phyloP scores from a whole-genome alignment of 2,888 invertebrate species.

The Drosophila pseudotakahashii region DNA sequence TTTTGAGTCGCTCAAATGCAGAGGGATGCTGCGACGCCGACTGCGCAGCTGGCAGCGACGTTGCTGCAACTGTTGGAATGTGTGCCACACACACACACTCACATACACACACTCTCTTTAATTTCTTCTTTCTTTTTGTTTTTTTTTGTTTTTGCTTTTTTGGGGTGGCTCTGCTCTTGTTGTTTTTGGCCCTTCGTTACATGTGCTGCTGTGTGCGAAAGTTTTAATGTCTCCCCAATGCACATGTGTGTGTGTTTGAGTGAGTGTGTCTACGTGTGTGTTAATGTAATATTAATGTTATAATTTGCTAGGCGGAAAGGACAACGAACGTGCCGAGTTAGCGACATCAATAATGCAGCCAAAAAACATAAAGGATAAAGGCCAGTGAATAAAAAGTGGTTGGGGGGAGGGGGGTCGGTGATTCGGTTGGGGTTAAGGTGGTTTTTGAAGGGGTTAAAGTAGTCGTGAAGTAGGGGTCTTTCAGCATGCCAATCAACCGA shows the following conservation, averaged over 20 bases:
- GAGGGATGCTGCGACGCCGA: constrained; percentile 39
- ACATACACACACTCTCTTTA: constrained; percentile 17
- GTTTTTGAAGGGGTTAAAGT: not conserved
- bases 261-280: constrained; percentile 41
- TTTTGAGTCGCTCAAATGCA: constrained; percentile 69
- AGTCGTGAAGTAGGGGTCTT: not conserved
- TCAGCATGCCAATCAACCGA: constrained; percentile 24
- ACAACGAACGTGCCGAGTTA: constrained; percentile 47
- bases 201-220: constrained; percentile 62
- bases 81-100: constrained; percentile 63
- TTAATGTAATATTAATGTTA: constrained; percentile 80
- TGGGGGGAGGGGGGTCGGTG: not conserved
- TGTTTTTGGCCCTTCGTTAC: constrained; percentile 65
- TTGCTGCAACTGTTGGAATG: constrained; percentile 78
- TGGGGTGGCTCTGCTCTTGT: constrained; percentile 46
- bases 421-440: constrained; percentile 26
- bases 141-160: constrained; percentile 48
- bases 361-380: constrained; percentile 29
- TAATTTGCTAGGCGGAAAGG: constrained; percentile 71
- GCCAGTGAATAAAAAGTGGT: constrained; percentile 3
- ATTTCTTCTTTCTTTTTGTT: constrained; percentile 14
- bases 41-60: constrained; percentile 45
- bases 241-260: constrained; percentile 37
- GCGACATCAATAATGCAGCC: constrained; percentile 69
- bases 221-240: constrained; percentile 77